These are phyloP conservation scores for Calypte anna DNA, from an alignment of 2,113 vertebrate species.

Conservation along the genomic window DNA sequence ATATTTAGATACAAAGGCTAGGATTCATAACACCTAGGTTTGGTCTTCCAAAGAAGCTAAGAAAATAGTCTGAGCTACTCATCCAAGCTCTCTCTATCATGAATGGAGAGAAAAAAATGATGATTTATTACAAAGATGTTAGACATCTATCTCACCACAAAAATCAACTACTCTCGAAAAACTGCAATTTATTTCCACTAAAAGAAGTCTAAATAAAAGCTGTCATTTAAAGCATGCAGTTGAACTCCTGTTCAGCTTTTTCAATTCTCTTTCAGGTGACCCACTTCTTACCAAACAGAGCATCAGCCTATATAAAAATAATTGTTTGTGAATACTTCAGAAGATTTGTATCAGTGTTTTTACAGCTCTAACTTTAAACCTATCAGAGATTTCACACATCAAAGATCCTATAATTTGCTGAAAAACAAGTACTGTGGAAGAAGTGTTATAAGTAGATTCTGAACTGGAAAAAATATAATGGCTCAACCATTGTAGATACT, in stretches of 20 bases:
- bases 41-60: not conserved
- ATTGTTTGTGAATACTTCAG: conserved; percentile 16
- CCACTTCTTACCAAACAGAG: not conserved
- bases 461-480: not conserved
- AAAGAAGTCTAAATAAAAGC: not conserved
- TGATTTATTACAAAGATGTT: not conserved
- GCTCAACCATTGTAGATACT: not conserved
- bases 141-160: not conserved
- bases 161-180: not conserved
- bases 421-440: not conserved
- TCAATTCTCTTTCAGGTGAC: not conserved
- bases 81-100: not conserved
- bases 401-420: not conserved
- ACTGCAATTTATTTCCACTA: not conserved
- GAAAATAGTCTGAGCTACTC: not conserved
- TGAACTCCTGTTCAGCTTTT: not conserved
- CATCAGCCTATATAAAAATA: not conserved
- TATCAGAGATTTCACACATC: not conserved
- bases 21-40: not conserved
- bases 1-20: not conserved
- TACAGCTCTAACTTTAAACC: not conserved
- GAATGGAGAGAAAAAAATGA: not conserved
- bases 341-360: not conserved
- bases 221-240: not conserved
- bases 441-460: not conserved